A percentile compares a stretch with the other conserved stretches of the same genome.
Conservation (phyloP, 2,888 invertebrate genomes). For the Mesorhabditis spiculigera region DNA sequence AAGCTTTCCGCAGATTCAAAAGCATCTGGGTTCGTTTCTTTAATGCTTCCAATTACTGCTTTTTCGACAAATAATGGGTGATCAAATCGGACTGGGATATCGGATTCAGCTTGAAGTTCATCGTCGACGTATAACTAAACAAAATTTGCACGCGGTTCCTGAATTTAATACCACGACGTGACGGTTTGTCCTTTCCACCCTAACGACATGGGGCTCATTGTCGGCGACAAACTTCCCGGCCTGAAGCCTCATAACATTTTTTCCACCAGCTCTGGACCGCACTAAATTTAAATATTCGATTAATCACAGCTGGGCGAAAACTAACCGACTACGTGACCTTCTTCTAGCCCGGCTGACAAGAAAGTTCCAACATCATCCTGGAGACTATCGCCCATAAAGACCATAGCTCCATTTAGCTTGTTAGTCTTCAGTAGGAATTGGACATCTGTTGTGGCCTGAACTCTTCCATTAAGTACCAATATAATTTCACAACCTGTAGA, state of each 20-base stretch:
- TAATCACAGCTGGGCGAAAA: background rate
- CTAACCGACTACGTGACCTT: slow-evolving; percentile 34
- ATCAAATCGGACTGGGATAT: slow-evolving; percentile 39
- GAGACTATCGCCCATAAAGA: slow-evolving; percentile 44
- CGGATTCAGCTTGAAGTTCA: slow-evolving; percentile 27
- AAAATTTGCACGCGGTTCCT: background rate
- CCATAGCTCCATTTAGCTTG: slow-evolving; percentile 28
- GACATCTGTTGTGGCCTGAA: slow-evolving; percentile 37
- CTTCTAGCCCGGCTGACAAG: slow-evolving; percentile 27
- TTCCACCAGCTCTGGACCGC: slow-evolving; percentile 24
- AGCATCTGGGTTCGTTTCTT: slow-evolving; percentile 24
- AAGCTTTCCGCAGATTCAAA: slow-evolving; percentile 20
- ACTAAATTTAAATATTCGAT: slow-evolving; percentile 19
- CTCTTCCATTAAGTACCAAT: background rate
- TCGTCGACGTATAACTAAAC: slow-evolving; percentile 38
- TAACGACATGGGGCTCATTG: slow-evolving; percentile 44
- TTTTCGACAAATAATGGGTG: slow-evolving; percentile 51
- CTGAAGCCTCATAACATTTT: slow-evolving; percentile 18
- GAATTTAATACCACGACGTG: slow-evolving; percentile 24
- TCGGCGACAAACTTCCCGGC: slow-evolving; percentile 36
- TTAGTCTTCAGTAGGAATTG: slow-evolving; percentile 41
- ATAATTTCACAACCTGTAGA: background rate
- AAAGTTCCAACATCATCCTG: slow-evolving; percentile 34
- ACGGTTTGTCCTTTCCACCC: slow-evolving; percentile 22
- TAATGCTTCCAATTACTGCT: slow-evolving; percentile 39